phyloP scores from a whole-genome alignment of 1,140 invertebrate genomes.

The Daktulosphaira vitifoliae region DNA sequence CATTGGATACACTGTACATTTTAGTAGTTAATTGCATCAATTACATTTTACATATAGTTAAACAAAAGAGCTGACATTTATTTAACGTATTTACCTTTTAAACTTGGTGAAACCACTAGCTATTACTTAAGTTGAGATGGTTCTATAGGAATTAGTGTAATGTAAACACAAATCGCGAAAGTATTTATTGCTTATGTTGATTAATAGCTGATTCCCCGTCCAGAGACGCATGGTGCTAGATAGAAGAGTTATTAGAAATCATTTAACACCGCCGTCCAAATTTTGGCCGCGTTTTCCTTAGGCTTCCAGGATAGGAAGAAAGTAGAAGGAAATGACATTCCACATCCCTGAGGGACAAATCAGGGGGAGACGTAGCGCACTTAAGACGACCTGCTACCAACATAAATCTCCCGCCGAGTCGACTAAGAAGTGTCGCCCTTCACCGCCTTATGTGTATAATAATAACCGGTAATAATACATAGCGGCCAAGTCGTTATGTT shows the following conservation, averaged over 20 bases:
- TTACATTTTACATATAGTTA: too few relatives aligned
- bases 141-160: too few relatives aligned
- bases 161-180: too few relatives aligned
- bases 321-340: background rate
- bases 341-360: constrained; percentile 10
- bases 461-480: constrained; percentile 32
- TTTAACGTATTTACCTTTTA: too few relatives aligned
- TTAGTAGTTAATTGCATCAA: too few relatives aligned
- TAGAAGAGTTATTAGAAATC: constrained; percentile 28
- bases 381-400: constrained; percentile 33
- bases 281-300: background rate
- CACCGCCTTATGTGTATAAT: constrained; percentile 28
- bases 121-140: too few relatives aligned
- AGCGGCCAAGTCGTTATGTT: constrained; percentile 33
- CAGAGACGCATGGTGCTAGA: background rate
- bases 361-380: constrained; percentile 2
- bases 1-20: too few relatives aligned
- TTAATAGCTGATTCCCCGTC: background rate
- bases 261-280: constrained; percentile 18
- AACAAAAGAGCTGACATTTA: too few relatives aligned
- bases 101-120: too few relatives aligned
- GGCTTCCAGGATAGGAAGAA: background rate
- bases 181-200: background rate
- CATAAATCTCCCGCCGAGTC: constrained; percentile 24
- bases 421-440: constrained; percentile 8